phyloP scores from a whole-genome alignment of 2,888 invertebrate genomes.

The Masnerella sp. region DNA sequence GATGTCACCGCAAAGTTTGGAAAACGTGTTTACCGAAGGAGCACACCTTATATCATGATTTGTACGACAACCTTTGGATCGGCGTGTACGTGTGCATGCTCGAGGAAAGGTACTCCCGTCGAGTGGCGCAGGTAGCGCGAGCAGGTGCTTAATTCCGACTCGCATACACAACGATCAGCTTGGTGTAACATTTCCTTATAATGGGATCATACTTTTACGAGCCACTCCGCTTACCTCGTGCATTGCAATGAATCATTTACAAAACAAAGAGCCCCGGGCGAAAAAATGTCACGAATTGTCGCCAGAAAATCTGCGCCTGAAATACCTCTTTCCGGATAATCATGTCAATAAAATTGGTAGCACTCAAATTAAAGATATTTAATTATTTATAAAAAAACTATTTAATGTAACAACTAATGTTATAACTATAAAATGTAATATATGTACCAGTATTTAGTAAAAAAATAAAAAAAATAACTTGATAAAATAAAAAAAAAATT shows the following conservation, averaged over 20 bases:
- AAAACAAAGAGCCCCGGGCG: slow-evolving; percentile 25
- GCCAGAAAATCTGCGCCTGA: background rate
- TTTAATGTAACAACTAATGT: no score
- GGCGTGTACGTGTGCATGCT: slow-evolving; percentile 29
- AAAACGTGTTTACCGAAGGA: slow-evolving; percentile 51
- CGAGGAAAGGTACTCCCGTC: slow-evolving; percentile 38
- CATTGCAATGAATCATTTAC: slow-evolving; percentile 64
- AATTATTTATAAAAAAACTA: no score
- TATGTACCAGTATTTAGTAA: no score
- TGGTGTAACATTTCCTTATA: slow-evolving; percentile 62
- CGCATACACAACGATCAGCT: slow-evolving; percentile 42
- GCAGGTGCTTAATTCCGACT: slow-evolving; percentile 56
- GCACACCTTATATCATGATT: slow-evolving; percentile 51
- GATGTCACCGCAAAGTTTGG: slow-evolving; percentile 35
- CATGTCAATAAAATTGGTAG: no score
- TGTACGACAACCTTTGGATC: slow-evolving; percentile 48
- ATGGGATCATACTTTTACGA: slow-evolving; percentile 70
- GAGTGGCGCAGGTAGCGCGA: slow-evolving; percentile 50
- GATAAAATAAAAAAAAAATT: no score
- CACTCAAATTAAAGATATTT: no score
- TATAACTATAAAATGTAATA: no score
- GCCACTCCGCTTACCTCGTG: slow-evolving; percentile 67
- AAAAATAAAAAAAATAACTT: no score
- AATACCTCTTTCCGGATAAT: background rate
- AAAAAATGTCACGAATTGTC: background rate